Evolutionary conservation across 2,888 invertebrate genomes (phyloP), one percentile per base, ranked within the genome.

Genomic region (Oscheius sp.): DNA sequence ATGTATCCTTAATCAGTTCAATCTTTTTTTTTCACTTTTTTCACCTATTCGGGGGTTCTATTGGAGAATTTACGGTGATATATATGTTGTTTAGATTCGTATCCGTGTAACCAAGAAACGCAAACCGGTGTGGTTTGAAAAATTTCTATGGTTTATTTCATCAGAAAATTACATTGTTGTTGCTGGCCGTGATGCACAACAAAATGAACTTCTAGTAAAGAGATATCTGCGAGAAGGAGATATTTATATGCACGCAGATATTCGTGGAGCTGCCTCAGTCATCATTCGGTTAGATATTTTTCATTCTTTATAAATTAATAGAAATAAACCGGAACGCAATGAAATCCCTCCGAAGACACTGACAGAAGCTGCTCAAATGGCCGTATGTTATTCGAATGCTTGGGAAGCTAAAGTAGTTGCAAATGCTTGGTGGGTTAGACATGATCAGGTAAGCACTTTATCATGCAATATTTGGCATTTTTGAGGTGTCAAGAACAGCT

Each of bases 101-200:
- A 75, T 80, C 0, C 93, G 94, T 80, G 93, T 94, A 63, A 93
- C 92, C 78, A 96, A 96, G 87, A 93, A 93, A 1, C 89, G 97
- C 50, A 95, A 95, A 88, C 92, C 92, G 0, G 94, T 92, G 88
- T 98, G 98, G 98, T 98, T 99, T 89, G 98, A 99, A 88, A 98
- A 98, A 88, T 98, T 98, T 88, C 92, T 91, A 87, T 98, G 97
- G 97, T 98, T 97, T 87, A 93, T 99, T 74, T 94, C 94, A 33
- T 93, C 94, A 0, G 98, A 99, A 88, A 96, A 96, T 75, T 90
- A 88, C 80, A 80, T 90, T 50, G 87, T 89, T 47, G 91, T 98
- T 38, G 94, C 98, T 86, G 97, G 92, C 0, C 90, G 96, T 75
- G 98, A 98, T 89, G 93, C 94, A 77, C 95, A 95, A 80, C 98